Base-by-base conservation (phyloP, 2,797 vertebrate species). In the Anguilla anguilla region DNA sequence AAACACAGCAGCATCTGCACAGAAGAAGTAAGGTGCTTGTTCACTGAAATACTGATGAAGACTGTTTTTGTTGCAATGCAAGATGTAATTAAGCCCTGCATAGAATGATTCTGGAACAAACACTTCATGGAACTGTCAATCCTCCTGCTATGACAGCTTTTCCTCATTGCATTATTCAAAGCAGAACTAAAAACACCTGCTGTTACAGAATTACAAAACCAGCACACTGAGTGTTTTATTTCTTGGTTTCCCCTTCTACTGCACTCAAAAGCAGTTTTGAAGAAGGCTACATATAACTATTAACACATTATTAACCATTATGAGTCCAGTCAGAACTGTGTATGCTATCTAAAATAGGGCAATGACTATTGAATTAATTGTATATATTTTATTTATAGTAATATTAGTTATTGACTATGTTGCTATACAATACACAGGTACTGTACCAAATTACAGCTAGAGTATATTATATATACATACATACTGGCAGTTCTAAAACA, bases 31-130 rank as follows among this genome's bases (percentile, higher is more conserved):
- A 64, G 83, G 28, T 25, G 83, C 43, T 64, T 69, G 64, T 87
- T 64, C 79, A 49, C 79, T 82, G 79, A 82, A 82, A 82, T 82
- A 11, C 79, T 51, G 46, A 49, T 82, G 79, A 82, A 51, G 79
- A 82, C 51, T 82, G 51, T 82, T 51, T 49, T 82, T 43, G 72
- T 43, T 86, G 17, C 69, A 49, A 79, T 79, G 53, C 1, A 83
- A 53, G 51, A 57, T 31, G 39, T 67, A 79, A 87, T 87, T 67
- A 67, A 19, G 64, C 31, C 51, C 53, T 28, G 59, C 69, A 59
- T 28, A 22, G 13, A 7, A 67, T 11, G 39, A 57, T 72, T 49
- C 59, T 51, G 13, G 79, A 83, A 51, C 59, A 83, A 46, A 83
- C 57, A 83, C 46, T 67, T 25, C 46, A 67, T 28, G 81, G 43